Evolutionary conservation across 2,888 invertebrate species (phyloP).

Genomic region (Phyllotreta cruciferae): DNA sequence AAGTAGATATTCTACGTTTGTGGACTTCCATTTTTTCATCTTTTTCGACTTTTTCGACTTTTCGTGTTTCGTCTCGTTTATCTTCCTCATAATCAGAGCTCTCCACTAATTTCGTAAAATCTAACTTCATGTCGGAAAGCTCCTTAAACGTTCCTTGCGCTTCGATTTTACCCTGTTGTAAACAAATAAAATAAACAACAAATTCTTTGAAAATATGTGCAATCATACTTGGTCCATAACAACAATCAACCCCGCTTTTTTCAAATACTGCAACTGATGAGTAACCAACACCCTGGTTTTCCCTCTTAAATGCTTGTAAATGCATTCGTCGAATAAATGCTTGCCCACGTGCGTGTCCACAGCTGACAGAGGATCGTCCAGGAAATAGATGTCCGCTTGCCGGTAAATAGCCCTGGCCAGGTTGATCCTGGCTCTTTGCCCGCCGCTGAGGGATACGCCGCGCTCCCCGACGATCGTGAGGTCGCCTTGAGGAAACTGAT

Average conservation of each 20-base stretch:
- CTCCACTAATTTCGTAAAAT: constrained; percentile 26
- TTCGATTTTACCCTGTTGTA: constrained; percentile 58
- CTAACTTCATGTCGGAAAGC: constrained; percentile 49
- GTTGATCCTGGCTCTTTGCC: constrained; percentile 80
- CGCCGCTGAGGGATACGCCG: constrained; percentile 79
- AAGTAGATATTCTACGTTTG: neutral
- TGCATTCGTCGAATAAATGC: constrained; percentile 77
- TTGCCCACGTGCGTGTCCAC: constrained; percentile 81
- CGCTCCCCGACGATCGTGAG: constrained; percentile 70
- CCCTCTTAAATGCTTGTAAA: constrained; percentile 63
- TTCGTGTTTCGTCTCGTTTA: constrained; percentile 12
- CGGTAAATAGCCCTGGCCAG: constrained; percentile 79
- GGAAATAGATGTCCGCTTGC: constrained; percentile 75
- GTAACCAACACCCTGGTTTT: constrained; percentile 74
- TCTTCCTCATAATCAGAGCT: constrained; percentile 13
- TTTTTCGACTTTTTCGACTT: neutral
- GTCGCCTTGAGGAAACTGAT: constrained; percentile 65
- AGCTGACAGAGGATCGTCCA: constrained; percentile 82
- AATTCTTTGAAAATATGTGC: neutral
- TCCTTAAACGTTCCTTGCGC: constrained; percentile 62
- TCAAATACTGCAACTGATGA: constrained; percentile 73
- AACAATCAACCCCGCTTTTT: constrained; percentile 63
- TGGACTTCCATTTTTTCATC: neutral
- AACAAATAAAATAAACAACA: constrained; percentile 1
- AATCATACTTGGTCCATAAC: constrained; percentile 62